Evolutionary conservation across 2,797 vertebrate species (phyloP), one percentile per base, ranked within the genome.

Genomic region (Sciaenops ocellatus): DNA sequence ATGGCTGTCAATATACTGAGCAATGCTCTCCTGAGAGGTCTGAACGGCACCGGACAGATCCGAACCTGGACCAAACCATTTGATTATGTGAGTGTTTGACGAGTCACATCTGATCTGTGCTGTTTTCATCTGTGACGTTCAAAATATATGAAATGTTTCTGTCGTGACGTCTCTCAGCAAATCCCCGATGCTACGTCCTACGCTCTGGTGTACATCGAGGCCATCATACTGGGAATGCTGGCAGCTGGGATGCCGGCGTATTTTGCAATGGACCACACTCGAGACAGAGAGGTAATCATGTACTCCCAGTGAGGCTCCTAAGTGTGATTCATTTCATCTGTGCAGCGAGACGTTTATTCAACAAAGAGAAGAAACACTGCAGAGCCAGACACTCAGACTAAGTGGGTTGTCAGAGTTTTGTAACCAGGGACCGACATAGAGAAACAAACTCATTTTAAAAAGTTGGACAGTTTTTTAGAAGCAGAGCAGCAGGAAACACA

Each of bases 181-280:
- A 92, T 95, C 66, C 87, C 95, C 0, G 95, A 95, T 2, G 82
- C 87, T 0, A 93, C 89, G 0, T 94, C 94, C 5, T 94, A 94
- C 26, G 92, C 93, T 1, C 84, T 95, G 91, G 92, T 95, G n/a
- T 95, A 95, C 91, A 95, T 96, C 1, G 95, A 96, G 85, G 93
- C 94, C 42, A 93, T 95, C 76, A 93, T 95, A 26, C 92, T 96
- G 76, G 95, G 96, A 1, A 94, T 95, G 65, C 60, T 96, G 75
- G 96, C 97, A 3, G 97, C 97, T 3, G 97, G 97, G 0, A 97
- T 98, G 87, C 95, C 95, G 0, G 97, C 97, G 3, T 96, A 97
- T 44, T 96, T 99, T 13, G 96, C 97, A 1, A 97, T 98, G 97
- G 95, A 95, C 83, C 96, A 97, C 87, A 89, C 92, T 1, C 90